Base-by-base conservation (phyloP, 1,140 invertebrate genomes). In the Zaprionus inermis region DNA sequence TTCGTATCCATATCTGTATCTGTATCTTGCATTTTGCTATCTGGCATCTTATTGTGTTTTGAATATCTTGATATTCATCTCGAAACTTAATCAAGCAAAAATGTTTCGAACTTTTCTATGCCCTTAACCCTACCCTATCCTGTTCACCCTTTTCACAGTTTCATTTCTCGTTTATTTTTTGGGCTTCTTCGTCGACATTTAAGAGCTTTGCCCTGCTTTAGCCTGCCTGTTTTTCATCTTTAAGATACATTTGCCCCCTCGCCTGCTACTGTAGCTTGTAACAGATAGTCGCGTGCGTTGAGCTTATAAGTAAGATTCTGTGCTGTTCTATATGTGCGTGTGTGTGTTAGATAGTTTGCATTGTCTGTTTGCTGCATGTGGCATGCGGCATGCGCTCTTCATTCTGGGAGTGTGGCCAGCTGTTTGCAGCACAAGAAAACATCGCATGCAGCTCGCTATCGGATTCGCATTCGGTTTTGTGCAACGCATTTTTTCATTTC, bases 81-180 rank as follows among this genome's bases (percentile, higher is more conserved):
- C 60, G 46, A 84, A 81, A 84, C 74, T 81, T 84, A 84, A 85
- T 84, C 81, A 84, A 84, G 81, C 74, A 65, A 71, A 71, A 65
- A 65, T 65, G 60, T 64, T 75, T 75, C 67, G 64, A 57, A 49
- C 52, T 71, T 64, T 71, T 7, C 32, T 28, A 32, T n/a, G 20
- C 32, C 44, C 44, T n/a, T 49, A 61, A 11, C 34, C 20, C 18
- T 1, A 2, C 12, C n/a, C 18, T 22, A 18, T 22, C 20, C 49
- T 38, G 11, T 24, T 30, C 46, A 28, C 51, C 59, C 46, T 36
- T 51, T 51, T 60, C 16, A 11, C 58, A 20, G 16, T 41, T n/a
- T 51, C 18, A n/a, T 36, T 16, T 18, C 46, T 34, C 18, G 28
- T 16, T 16, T 16, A 6, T 16, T 16, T 41, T 44, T 44, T 16